Base-by-base conservation (phyloP, 2,113 vertebrate species). In the Marmota flaviventris region DNA sequence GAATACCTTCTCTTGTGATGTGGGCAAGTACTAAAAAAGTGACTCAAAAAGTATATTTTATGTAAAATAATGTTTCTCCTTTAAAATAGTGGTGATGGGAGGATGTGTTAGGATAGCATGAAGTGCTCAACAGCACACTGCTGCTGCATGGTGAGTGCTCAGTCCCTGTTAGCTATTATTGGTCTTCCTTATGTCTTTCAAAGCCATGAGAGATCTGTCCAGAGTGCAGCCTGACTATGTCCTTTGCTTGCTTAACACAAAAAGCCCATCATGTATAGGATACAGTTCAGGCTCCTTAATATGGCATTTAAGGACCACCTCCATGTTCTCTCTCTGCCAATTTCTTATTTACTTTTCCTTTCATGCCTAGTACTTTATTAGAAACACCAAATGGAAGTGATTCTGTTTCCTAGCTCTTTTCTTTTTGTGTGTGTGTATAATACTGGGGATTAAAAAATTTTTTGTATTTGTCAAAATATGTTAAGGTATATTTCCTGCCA, bases 401-500 rank as follows among this genome's bases (percentile, higher is more conserved):
- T 77, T 63, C 27, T 78, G 53, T 78, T 67, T 84, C 70, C 56
- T 63, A 9, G 24, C 25, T 65, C 8, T 90, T 24, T 16, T 34
- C 13, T 65, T 77, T 14, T 79, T 81, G 24, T 88, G 85, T 85
- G 48, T 51, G 48, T 51, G 48, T 51, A 27, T 58, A 76, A 75
- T 27, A 93, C 81, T 58, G 42, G 92, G 87, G 70, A 39, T 20
- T 2, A 67, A 75, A 89, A 37, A 94, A 48, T 56, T 56, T 77
- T 14, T 89, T 82, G 8, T 45, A 24, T 48, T n/a, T 93, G 32
- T 94, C 29, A 81, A 77, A 94, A 90, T 65, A 87, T 48, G 37
- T 83, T 63, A 70, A 93, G 32, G 17, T 76, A n/a, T 56, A 76
- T 97, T 89, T 92, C 27, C 63, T 86, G 56, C 34, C 65, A 84